Evolutionary conservation across 2,113 vertebrate genomes (phyloP).

Genomic region (Zosterops lateralis): DNA sequence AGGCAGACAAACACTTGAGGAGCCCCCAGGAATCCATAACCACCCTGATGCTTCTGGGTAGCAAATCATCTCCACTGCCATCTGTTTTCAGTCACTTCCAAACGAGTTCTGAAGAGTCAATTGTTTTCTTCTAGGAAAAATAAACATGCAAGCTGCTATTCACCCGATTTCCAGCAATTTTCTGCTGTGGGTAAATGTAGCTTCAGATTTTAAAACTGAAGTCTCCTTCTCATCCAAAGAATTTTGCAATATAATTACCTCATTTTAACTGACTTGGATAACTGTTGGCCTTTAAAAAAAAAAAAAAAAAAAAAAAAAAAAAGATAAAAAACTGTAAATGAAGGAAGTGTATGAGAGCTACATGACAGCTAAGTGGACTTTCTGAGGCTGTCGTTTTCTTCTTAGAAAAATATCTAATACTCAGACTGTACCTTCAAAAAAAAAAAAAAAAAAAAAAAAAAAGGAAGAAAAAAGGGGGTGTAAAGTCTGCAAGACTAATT

Average conservation of each 20-base stretch:
- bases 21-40: constrained; percentile 32
- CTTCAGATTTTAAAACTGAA: constrained; percentile 52
- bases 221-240: constrained; percentile 57
- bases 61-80: constrained; percentile 42
- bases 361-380: not conserved
- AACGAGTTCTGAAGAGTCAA: constrained; percentile 50
- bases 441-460: not conserved
- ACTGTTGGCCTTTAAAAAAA: not conserved
- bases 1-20: constrained; percentile 20
- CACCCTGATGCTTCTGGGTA: constrained; percentile 26
- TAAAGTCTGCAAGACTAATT: constrained; percentile 59
- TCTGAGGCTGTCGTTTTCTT: too few relatives aligned
- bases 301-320: not conserved
- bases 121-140: constrained; percentile 71
- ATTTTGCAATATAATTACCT: constrained; percentile 77
- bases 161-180: constrained; percentile 66
- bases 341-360: not conserved
- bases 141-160: constrained; percentile 57
- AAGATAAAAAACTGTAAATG: not conserved
- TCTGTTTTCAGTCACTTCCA: constrained; percentile 55
- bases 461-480: not conserved
- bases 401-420: too few relatives aligned
- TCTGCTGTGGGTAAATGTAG: constrained; percentile 64
- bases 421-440: too few relatives aligned
- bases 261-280: constrained; percentile 77